phyloP scores from a whole-genome alignment of 2,888 invertebrate genomes.

The Melipona bicolor region DNA sequence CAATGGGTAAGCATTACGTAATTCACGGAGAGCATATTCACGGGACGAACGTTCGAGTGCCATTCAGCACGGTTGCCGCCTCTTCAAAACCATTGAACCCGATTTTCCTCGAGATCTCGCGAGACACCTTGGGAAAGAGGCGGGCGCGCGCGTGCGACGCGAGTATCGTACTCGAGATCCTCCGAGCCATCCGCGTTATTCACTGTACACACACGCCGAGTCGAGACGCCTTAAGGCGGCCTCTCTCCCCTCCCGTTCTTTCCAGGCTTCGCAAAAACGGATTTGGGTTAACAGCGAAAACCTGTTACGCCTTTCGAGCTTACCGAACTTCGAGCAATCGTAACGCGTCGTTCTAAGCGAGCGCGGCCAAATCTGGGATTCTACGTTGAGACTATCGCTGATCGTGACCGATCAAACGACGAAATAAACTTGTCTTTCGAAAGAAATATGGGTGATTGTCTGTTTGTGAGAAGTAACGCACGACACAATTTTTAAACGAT shows the following conservation, averaged over 20 bases:
- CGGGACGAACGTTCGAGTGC: constrained; percentile 10
- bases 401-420: too few relatives aligned
- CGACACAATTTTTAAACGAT: too few relatives aligned
- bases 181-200: constrained; percentile 20
- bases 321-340: neutral
- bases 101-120: constrained; percentile 8
- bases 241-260: neutral
- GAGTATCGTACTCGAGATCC: constrained; percentile 36
- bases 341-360: neutral
- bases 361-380: neutral
- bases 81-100: constrained; percentile 17
- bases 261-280: constrained; percentile 26
- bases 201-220: neutral
- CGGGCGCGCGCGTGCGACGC: neutral
- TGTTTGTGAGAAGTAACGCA: too few relatives aligned
- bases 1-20: constrained; percentile 47
- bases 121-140: constrained; percentile 17
- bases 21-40: constrained; percentile 39
- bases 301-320: constrained; percentile 32
- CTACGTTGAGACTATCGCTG: too few relatives aligned
- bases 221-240: neutral
- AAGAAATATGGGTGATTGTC: too few relatives aligned
- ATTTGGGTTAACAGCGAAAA: constrained; percentile 38
- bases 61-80: neutral
- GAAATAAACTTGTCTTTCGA: too few relatives aligned